Base-by-base conservation (phyloP, 2,888 invertebrate species). In the Dicranocentrus wangi region DNA sequence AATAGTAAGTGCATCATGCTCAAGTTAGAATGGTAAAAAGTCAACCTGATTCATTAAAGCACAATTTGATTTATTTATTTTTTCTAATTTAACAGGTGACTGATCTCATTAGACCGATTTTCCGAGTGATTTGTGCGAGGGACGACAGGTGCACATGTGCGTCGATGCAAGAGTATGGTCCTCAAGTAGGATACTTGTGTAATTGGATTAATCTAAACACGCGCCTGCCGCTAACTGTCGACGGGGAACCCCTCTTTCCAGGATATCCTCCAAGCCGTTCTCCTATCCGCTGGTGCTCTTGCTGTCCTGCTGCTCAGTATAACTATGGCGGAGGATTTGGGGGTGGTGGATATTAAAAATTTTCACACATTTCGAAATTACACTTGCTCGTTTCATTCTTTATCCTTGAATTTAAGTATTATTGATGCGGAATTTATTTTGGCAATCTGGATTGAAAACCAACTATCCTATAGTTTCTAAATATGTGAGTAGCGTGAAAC, bases 181-280 rank as follows among this genome's bases (percentile, higher is more conserved):
- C 51, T 0, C 32, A 51, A 23, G 17, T 7, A 1, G 73, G 73
- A 1, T 73, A 73, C 25, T 17, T 73, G 15, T 73, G 73, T 27
- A 73, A 73, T 23, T 73, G 73, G 73, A 65, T 73, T 0, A 73
- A 73, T 32, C 42, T 73, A 7, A 65, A 63, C 10, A 73, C 73
- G 8, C 47, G 32, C 15, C 25, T 25, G 7, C n/a, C 19, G 32
- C n/a, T 19, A 60, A 10, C 7, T 1, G 13, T 39, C n/a, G 8
- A 13, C 1, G 8, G n/a, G n/a, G n/a, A n/a, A n/a, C n/a, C n/a
- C n/a, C 7, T 60, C 19, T 15, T 23, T 15, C 1, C 21, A 1
- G 72, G 63, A 13, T 65, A 63, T 32, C 63, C 21, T n/a, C 73
- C 73, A 21, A 15, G 10, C 0, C 28, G 28, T 15, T 72, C 72